A percentile compares a stretch with the other conserved stretches of the same genome.
Conservation (phyloP, 2,888 invertebrate genomes). For the Amphipyra tragopoginis region DNA sequence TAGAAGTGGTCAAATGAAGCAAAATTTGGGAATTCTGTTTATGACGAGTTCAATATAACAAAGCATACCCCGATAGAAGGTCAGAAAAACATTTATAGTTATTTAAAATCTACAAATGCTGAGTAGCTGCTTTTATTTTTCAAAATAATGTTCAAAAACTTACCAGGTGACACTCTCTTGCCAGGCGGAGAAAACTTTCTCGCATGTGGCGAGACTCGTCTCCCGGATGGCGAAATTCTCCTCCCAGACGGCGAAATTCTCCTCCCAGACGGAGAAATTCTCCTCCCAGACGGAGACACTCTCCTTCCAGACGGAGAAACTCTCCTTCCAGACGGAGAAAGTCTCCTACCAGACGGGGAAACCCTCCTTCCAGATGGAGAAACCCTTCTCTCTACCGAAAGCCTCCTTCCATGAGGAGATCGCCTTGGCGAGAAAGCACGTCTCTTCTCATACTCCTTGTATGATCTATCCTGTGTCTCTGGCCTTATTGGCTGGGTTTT, state of each 20-base stretch:
- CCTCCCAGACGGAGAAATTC: slow-evolving; percentile 51
- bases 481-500: slow-evolving; percentile 32
- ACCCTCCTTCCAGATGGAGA: slow-evolving; percentile 41
- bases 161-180: slow-evolving; percentile 53
- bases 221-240: slow-evolving; percentile 47
- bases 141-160: neutral
- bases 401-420: slow-evolving; percentile 29
- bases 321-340: slow-evolving; percentile 48
- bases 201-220: slow-evolving; percentile 47
- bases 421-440: slow-evolving; percentile 48
- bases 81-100: no score
- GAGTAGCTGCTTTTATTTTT: no score
- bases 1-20: neutral
- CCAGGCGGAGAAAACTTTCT: slow-evolving; percentile 51
- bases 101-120: no score
- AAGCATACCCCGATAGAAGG: no score
- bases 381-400: slow-evolving; percentile 35
- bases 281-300: slow-evolving; percentile 47
- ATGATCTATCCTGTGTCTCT: slow-evolving; percentile 49
- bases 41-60: no score
- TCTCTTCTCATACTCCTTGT: slow-evolving; percentile 55
- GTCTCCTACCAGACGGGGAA: slow-evolving; percentile 51
- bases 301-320: slow-evolving; percentile 50
- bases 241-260: slow-evolving; percentile 49
- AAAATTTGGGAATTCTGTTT: no score